phyloP scores from a whole-genome alignment of 1,140 invertebrate genomes.

The Leptinotarsa undecemlineata region DNA sequence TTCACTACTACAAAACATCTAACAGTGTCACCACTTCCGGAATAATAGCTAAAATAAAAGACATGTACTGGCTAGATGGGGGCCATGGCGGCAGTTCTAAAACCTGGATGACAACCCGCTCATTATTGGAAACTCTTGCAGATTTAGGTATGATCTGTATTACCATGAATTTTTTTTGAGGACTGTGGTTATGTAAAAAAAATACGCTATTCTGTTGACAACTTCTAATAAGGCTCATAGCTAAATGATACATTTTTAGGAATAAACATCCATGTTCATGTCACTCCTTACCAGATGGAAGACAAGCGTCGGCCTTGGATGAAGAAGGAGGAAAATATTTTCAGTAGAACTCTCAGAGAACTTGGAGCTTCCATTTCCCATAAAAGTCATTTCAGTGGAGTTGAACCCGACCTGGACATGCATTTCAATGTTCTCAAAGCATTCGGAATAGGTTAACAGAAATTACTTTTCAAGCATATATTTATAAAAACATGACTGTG shows the following conservation, averaged over 20 bases:
- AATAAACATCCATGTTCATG: constrained; percentile 73
- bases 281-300: constrained; percentile 82
- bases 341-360: constrained; percentile 68
- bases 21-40: constrained; percentile 57
- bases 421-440: constrained; percentile 73
- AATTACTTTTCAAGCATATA: background rate
- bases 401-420: constrained; percentile 63
- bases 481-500: too few species aligned
- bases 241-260: constrained; percentile 53
- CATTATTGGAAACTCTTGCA: constrained; percentile 70
- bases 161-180: too few species aligned
- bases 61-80: constrained; percentile 87
- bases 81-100: constrained; percentile 81
- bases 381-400: constrained; percentile 68
- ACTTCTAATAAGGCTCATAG: too few species aligned
- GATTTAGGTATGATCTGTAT: constrained; percentile 59
- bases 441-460: constrained; percentile 51
- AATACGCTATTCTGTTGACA: too few species aligned
- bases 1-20: constrained; percentile 69
- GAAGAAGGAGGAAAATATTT: constrained; percentile 75
- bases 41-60: constrained; percentile 65
- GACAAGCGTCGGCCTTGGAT: constrained; percentile 81
- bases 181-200: too few species aligned
- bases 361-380: constrained; percentile 66
- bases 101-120: constrained; percentile 80